These are phyloP conservation scores for Lepidurus apus DNA, from an alignment of 1,140 invertebrate genomes.

Conservation along the genomic window DNA sequence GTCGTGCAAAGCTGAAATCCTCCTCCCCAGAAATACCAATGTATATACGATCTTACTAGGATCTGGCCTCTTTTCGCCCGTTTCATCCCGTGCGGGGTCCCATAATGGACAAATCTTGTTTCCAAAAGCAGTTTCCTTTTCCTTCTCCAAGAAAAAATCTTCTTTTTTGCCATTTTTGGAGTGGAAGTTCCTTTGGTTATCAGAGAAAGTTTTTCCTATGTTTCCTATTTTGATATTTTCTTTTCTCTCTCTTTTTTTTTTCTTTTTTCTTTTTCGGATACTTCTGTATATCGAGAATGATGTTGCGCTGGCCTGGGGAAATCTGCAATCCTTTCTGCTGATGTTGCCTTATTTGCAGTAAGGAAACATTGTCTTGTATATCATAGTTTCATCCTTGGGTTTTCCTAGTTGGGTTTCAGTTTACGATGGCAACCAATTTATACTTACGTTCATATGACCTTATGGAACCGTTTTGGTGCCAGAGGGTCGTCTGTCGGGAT, in stretches of 20 bases:
- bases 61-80: not conserved
- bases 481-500: not conserved
- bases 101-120: conserved; percentile 19
- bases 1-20: no score
- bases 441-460: not conserved
- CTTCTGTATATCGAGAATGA: no score
- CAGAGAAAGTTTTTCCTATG: not conserved
- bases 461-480: not conserved
- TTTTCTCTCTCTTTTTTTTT: not conserved
- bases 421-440: conserved; percentile 11
- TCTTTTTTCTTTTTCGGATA: no score
- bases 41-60: not conserved
- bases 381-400: not conserved
- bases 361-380: conserved; percentile 15
- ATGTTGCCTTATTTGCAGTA: conserved; percentile 19
- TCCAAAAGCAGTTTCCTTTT: not conserved
- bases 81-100: not conserved
- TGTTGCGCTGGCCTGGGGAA: not conserved
- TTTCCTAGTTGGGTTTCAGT: not conserved
- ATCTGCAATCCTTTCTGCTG: not conserved
- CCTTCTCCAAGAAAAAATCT: not conserved
- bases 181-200: not conserved
- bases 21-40: no score
- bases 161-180: not conserved
- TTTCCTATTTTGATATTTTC: not conserved